Evolutionary conservation across 2,113 vertebrate genomes (phyloP).

Genomic region (Stigmatopora argus): DNA sequence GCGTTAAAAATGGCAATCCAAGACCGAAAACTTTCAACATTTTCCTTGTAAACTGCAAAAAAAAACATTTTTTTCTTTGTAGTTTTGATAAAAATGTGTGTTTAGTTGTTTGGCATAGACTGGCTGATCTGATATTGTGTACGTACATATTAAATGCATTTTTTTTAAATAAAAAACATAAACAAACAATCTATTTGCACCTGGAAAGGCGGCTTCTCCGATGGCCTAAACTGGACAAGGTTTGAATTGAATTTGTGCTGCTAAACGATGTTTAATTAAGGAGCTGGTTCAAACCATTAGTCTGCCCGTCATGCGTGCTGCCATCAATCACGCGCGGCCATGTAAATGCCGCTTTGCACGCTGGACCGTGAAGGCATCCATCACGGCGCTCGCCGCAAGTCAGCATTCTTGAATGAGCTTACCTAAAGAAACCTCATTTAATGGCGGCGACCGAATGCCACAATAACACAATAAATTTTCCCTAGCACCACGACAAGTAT

Average conservation of each 20-base stretch:
- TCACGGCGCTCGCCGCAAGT: conserved; percentile 51
- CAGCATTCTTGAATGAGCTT: conserved; percentile 40
- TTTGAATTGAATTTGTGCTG: conserved; percentile 45
- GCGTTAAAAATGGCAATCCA: no score
- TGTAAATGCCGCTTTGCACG: conserved; percentile 48
- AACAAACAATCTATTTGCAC: background rate
- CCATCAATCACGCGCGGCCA: conserved; percentile 60
- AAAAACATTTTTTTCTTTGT: no score
- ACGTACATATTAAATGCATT: no score
- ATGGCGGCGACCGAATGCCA: conserved; percentile 22
- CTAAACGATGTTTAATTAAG: conserved; percentile 72
- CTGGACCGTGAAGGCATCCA: conserved; percentile 50
- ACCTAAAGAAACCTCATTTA: conserved; percentile 33
- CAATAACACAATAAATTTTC: background rate
- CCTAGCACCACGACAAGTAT: background rate
- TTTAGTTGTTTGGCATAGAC: no score
- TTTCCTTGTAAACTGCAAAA: no score
- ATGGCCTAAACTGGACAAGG: background rate
- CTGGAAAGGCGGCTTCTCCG: background rate
- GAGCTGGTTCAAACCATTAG: conserved; percentile 66
- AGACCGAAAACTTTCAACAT: no score
- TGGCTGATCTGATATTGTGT: no score
- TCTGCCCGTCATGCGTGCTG: conserved; percentile 50
- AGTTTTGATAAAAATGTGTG: no score
- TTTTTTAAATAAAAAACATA: no score